phyloP scores from a whole-genome alignment of 2,797 vertebrate species.

The Chloroceryle amazona region DNA sequence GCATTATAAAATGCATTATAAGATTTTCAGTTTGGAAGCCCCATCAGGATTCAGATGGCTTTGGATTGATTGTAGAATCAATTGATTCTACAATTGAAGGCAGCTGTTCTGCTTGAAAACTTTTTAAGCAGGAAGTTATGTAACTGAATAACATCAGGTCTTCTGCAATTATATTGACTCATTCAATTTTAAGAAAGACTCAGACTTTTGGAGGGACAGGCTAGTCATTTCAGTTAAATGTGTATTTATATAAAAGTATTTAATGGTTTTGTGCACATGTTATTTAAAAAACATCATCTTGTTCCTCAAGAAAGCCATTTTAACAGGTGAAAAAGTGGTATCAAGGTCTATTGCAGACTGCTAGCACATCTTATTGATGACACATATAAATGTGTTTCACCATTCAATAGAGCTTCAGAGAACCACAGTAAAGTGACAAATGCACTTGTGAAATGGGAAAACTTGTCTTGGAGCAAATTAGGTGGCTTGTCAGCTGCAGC shows the following conservation, averaged over 20 bases:
- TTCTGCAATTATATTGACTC: not conserved
- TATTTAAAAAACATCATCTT: not conserved
- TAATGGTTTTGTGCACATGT: not conserved
- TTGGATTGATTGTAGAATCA: not conserved
- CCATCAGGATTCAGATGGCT: not conserved
- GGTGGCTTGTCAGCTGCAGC: not conserved
- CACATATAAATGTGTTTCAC: not conserved
- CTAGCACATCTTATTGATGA: fast-evolving
- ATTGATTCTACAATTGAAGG: too few species aligned
- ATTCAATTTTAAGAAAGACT: not conserved
- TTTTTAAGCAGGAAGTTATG: not conserved
- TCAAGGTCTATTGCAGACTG: not conserved
- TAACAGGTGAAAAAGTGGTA: not conserved
- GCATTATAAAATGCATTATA: too few species aligned
- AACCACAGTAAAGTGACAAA: not conserved
- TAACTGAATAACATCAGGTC: not conserved
- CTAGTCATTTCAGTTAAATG: not conserved
- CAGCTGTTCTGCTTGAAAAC: not conserved
- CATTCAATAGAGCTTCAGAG: not conserved
- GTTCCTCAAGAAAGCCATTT: not conserved
- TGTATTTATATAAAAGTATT: not conserved
- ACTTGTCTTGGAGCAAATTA: not conserved
- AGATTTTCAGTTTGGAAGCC: not conserved
- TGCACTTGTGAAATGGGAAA: not conserved
- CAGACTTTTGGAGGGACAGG: not conserved